phyloP scores from a whole-genome alignment of 2,113 vertebrate species.

The Vimba vimba region DNA sequence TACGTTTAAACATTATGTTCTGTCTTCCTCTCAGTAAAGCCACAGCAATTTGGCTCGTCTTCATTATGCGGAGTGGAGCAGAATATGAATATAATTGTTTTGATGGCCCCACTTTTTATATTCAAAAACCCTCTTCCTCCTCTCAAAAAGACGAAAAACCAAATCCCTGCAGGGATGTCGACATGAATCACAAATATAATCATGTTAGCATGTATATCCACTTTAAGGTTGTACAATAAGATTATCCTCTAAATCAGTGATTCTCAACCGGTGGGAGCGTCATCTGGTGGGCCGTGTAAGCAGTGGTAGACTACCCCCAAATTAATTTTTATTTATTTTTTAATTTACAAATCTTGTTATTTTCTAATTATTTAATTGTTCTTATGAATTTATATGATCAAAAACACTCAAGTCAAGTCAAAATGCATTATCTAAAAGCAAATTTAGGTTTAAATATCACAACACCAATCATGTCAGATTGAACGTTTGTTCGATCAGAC shows the following conservation, averaged over 20 bases:
- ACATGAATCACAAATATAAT: slow-evolving; percentile 56
- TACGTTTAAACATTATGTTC: not conserved
- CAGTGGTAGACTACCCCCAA: too few relatives aligned
- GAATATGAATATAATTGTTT: slow-evolving; percentile 51
- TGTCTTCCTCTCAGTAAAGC: not conserved
- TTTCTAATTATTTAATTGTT: too few relatives aligned
- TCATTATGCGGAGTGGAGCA: slow-evolving; percentile 30
- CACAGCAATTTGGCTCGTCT: slow-evolving; percentile 5
- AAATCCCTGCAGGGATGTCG: slow-evolving; percentile 23
- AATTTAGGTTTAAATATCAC: too few relatives aligned
- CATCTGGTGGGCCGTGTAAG: too few relatives aligned
- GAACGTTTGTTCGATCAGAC: too few relatives aligned
- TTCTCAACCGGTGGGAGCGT: too few relatives aligned
- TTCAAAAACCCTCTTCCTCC: slow-evolving; percentile 42
- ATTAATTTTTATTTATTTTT: too few relatives aligned
- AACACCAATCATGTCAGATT: too few relatives aligned
- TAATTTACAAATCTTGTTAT: too few relatives aligned
- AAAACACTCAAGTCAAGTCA: too few relatives aligned
- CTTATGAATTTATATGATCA: too few relatives aligned
- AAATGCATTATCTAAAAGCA: too few relatives aligned
- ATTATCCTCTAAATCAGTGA: slow-evolving; percentile 51
- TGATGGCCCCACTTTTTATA: slow-evolving; percentile 41
- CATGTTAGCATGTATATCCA: slow-evolving; percentile 42
- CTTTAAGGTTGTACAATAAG: slow-evolving; percentile 37
- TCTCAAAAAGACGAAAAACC: slow-evolving; percentile 15